Conservation (phyloP, 2,113 vertebrate genomes). For the Nibea albiflora region DNA sequence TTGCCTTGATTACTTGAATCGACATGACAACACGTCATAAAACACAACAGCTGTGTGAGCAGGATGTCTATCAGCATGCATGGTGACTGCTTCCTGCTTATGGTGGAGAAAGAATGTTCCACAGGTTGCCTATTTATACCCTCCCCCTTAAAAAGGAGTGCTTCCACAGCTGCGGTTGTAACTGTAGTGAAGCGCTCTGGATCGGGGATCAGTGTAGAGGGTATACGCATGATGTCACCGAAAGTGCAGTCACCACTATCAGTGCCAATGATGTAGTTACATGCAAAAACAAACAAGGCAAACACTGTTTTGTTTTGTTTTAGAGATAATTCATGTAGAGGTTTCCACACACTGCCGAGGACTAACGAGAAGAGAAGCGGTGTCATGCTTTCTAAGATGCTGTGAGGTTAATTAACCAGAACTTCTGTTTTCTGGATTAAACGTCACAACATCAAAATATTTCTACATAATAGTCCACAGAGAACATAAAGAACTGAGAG, state of each 20-base stretch:
- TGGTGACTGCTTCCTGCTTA: not conserved
- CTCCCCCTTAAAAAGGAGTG: conserved; percentile 7
- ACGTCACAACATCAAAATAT: not conserved
- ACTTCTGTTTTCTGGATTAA: not conserved
- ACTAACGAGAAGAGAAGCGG: not conserved
- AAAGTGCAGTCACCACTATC: not conserved
- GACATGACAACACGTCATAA: not conserved
- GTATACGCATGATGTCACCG: not conserved
- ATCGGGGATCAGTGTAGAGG: conserved; percentile 3
- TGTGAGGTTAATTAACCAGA: not conserved
- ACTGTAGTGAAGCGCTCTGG: conserved; percentile 14
- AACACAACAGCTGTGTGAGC: conserved; percentile 4
- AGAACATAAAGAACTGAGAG: not conserved
- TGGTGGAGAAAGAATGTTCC: conserved; percentile 11
- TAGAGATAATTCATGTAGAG: not conserved
- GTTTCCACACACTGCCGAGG: not conserved
- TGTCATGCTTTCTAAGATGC: too few species aligned
- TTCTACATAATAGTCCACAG: not conserved
- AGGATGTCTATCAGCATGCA: not conserved
- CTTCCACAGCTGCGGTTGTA: conserved; percentile 38
- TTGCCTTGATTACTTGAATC: not conserved
- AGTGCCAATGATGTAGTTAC: not conserved
- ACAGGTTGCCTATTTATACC: conserved; percentile 48
- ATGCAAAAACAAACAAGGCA: not conserved
- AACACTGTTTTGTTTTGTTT: not conserved